Conservation (phyloP, 2,888 invertebrate species). For the Drosophila peninsularis region DNA sequence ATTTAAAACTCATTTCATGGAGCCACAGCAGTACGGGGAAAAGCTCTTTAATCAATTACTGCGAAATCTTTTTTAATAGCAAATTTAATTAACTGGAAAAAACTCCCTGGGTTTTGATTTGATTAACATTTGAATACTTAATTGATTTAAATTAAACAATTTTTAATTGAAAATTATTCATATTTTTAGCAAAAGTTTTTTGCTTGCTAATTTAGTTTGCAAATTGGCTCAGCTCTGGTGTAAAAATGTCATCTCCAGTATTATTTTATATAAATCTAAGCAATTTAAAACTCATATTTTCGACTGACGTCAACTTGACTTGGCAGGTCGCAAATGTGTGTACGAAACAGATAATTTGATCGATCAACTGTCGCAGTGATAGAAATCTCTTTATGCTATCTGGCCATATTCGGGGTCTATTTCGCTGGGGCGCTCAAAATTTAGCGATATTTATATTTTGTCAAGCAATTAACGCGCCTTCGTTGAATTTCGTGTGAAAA, state of each 20-base stretch:
- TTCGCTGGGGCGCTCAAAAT: conserved; percentile 26
- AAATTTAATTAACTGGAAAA: neutral
- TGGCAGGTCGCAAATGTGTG: neutral
- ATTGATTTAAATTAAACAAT: neutral
- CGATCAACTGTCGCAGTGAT: conserved; percentile 1
- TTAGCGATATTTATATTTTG: conserved; percentile 50
- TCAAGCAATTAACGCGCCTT: conserved; percentile 69
- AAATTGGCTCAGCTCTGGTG: neutral
- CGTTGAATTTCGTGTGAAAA: conserved; percentile 75
- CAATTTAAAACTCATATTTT: neutral
- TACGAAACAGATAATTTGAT: conserved; percentile 6
- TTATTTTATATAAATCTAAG: neutral
- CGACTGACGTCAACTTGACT: neutral
- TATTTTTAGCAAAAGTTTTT: neutral
- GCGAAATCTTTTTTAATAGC: neutral
- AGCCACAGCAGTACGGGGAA: neutral
- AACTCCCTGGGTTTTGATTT: neutral
- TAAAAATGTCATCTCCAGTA: neutral
- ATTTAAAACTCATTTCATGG: neutral
- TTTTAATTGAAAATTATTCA: neutral
- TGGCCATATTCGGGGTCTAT: conserved; percentile 2
- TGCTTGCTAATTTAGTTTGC: neutral
- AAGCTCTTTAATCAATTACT: neutral
- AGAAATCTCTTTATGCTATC: conserved; percentile 5
- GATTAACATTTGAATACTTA: neutral